Evolutionary conservation across 2,113 vertebrate genomes (phyloP).

Genomic region (Monopterus albus): DNA sequence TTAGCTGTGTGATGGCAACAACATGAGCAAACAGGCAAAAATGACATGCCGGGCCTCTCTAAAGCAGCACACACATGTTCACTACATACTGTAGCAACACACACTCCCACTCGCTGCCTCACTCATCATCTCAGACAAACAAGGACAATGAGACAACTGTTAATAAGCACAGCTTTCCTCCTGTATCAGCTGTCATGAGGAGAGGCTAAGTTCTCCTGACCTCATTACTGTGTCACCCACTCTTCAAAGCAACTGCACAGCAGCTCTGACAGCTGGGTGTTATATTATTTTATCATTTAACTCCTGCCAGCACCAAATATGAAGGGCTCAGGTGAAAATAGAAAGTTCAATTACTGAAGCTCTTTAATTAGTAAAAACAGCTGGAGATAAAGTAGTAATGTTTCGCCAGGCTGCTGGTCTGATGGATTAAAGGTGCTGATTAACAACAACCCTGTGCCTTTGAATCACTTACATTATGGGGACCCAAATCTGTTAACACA

Average conservation of each 20-base stretch:
- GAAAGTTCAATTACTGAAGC: constrained; percentile 56
- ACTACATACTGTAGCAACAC: background rate
- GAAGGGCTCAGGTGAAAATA: constrained; percentile 47
- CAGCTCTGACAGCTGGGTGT: constrained; percentile 11
- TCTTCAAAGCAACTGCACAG: background rate
- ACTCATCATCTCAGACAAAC: background rate
- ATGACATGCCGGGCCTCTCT: background rate
- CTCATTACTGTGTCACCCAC: constrained; percentile 24
- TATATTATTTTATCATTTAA: constrained; percentile 22
- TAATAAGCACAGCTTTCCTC: background rate
- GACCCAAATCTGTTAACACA: no score
- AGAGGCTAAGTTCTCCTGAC: constrained; percentile 1
- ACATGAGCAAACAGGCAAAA: background rate
- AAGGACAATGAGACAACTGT: background rate
- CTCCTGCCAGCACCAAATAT: background rate
- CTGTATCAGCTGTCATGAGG: background rate
- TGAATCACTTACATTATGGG: no score
- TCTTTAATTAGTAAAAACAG: constrained; percentile 55
- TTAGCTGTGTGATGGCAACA: background rate
- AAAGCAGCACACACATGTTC: background rate
- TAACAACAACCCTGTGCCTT: constrained; percentile 21
- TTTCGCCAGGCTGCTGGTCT: constrained; percentile 36
- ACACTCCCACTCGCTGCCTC: background rate
- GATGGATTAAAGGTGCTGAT: constrained; percentile 57
- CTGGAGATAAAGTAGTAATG: constrained; percentile 31